phyloP scores from a whole-genome alignment of 2,113 vertebrate species.

The Eonycteris spelaea region DNA sequence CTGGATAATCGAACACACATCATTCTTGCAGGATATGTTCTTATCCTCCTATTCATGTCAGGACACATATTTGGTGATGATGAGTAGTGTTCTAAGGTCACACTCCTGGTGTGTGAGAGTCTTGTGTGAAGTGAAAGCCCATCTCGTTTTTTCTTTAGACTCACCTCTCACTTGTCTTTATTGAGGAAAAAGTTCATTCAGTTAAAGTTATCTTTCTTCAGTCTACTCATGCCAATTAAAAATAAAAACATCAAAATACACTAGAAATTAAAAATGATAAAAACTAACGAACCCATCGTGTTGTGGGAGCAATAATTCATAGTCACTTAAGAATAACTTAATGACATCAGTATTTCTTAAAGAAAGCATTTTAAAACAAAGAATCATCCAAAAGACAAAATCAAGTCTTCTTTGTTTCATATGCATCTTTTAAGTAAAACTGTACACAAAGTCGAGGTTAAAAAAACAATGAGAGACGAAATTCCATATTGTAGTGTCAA shows the following conservation, averaged over 20 bases:
- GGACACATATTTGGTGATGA: too few relatives aligned
- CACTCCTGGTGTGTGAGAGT: too few relatives aligned
- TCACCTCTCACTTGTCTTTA: not conserved
- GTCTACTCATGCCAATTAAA: not conserved
- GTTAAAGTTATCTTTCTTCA: not conserved
- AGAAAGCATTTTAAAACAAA: not conserved
- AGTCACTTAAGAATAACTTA: not conserved
- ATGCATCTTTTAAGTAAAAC: not conserved
- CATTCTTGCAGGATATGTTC: too few relatives aligned
- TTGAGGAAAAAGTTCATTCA: not conserved
- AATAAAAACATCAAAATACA: not conserved
- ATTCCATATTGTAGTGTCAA: not conserved
- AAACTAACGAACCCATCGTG: not conserved
- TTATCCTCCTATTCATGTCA: too few relatives aligned
- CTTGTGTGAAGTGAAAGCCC: too few relatives aligned
- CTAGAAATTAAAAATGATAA: not conserved
- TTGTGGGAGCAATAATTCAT: not conserved
- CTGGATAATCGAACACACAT: too few relatives aligned
- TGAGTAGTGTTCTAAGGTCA: not conserved
- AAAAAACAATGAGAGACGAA: not conserved
- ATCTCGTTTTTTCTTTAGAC: too few relatives aligned
- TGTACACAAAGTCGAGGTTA: not conserved
- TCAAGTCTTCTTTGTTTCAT: not conserved
- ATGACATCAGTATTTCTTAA: not conserved
- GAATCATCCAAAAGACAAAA: not conserved